phyloP scores from a whole-genome alignment of 2,888 invertebrate species.

The Laspeyria flexula region DNA sequence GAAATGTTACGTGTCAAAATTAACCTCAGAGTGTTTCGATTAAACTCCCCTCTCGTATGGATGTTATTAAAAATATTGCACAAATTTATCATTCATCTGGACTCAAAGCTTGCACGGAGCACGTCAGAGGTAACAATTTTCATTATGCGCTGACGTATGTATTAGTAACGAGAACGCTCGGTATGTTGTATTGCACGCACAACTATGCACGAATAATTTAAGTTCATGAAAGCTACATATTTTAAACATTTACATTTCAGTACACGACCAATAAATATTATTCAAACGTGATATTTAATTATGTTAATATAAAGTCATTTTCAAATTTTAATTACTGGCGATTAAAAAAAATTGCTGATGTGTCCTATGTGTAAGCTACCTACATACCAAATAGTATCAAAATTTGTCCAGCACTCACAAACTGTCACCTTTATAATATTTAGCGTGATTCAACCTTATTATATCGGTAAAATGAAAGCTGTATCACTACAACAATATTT shows the following conservation, averaged over 20 bases:
- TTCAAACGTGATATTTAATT: too few species aligned
- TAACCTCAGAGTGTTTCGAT: neutral
- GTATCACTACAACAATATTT: too few species aligned
- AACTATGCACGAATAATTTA: conserved; percentile 15
- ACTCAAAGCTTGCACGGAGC: conserved; percentile 26
- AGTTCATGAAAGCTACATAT: neutral
- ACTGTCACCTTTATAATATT: too few species aligned
- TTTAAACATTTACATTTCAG: neutral
- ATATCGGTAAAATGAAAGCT: too few species aligned
- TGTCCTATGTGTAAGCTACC: too few species aligned
- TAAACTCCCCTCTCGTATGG: neutral
- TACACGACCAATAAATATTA: too few species aligned
- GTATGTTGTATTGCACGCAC: conserved; percentile 3
- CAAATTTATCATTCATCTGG: conserved; percentile 22
- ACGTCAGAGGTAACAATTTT: conserved; percentile 30
- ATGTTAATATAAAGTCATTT: too few species aligned
- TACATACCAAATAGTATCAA: too few species aligned
- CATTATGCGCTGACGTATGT: conserved; percentile 25
- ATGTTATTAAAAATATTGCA: conserved; percentile 16
- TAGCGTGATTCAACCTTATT: too few species aligned
- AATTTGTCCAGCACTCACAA: too few species aligned
- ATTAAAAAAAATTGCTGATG: too few species aligned
- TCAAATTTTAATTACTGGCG: too few species aligned
- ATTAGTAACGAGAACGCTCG: conserved; percentile 22
- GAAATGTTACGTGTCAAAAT: neutral